phyloP scores from a whole-genome alignment of 2,888 invertebrate genomes.

The Tetramorium bicarinatum region DNA sequence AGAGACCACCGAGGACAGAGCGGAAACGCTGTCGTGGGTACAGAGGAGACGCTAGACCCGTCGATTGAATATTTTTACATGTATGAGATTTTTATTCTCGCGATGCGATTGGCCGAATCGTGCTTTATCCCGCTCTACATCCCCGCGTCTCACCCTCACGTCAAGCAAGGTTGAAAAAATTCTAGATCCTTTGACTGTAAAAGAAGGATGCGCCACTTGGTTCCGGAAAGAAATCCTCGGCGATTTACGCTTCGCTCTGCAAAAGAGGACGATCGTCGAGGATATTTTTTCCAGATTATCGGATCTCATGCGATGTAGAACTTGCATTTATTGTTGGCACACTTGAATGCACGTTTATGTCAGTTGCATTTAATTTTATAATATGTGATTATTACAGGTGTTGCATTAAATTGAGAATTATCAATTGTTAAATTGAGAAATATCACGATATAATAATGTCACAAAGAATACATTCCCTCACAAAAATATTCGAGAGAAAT shows the following conservation, averaged over 20 bases:
- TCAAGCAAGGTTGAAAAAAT: constrained; percentile 51
- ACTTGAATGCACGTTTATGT: background rate
- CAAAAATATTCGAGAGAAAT: background rate
- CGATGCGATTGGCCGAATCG: constrained; percentile 69
- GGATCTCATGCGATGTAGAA: background rate
- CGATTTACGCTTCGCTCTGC: constrained; percentile 68
- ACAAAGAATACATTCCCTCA: background rate
- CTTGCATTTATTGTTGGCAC: constrained; percentile 12
- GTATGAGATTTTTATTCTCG: constrained; percentile 82
- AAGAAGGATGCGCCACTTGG: constrained; percentile 46
- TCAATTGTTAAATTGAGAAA: background rate
- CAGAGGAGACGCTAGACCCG: constrained; percentile 58
- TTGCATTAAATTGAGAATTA: background rate
- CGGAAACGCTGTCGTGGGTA: constrained; percentile 60
- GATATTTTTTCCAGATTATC: constrained; percentile 31
- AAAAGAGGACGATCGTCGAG: constrained; percentile 28
- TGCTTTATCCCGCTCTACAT: constrained; percentile 55
- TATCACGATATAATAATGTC: background rate
- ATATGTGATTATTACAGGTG: background rate
- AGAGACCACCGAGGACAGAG: constrained; percentile 53
- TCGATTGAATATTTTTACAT: constrained; percentile 84
- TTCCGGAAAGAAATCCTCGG: constrained; percentile 65
- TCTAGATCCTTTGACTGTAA: constrained; percentile 53
- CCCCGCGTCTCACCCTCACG: constrained; percentile 6
- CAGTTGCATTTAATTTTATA: constrained; percentile 2